Percentiles rank a stretch among this genome's conserved stretches.
phyloP scores from a whole-genome alignment of 2,888 invertebrate genomes.

The Tipula unca region DNA sequence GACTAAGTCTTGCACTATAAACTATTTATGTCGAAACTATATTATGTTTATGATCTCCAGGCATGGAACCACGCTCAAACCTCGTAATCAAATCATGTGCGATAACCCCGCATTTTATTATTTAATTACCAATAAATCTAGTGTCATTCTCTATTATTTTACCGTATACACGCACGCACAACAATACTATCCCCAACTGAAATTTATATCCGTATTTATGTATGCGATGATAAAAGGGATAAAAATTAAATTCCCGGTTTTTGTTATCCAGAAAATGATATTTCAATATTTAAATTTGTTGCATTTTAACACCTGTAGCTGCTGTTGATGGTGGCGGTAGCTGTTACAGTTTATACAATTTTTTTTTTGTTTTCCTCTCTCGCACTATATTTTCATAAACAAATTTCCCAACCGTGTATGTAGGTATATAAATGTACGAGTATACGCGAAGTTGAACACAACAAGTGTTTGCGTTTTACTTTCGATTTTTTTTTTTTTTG shows the following conservation, averaged over 20 bases:
- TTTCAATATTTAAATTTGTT: constrained; percentile 14
- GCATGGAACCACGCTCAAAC: not conserved
- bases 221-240: not conserved
- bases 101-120: not conserved
- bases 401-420: not conserved
- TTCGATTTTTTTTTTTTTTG: not conserved
- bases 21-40: not conserved
- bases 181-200: not conserved
- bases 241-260: not conserved
- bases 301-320: constrained; percentile 14
- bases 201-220: not conserved
- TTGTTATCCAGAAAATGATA: not conserved
- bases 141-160: not conserved
- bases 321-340: not conserved
- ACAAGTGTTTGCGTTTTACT: not conserved
- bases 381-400: not conserved
- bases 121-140: not conserved
- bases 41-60: not conserved
- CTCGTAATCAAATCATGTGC: not conserved
- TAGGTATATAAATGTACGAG: not conserved
- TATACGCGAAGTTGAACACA: not conserved
- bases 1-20: no score
- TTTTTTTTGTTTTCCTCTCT: not conserved
- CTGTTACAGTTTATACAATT: not conserved
- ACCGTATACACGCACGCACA: not conserved